Percentiles rank a stretch among this genome's conserved stretches.
These are phyloP conservation scores for Teleogryllus occipitalis DNA, from an alignment of 1,140 invertebrate genomes.

Conservation along the genomic window DNA sequence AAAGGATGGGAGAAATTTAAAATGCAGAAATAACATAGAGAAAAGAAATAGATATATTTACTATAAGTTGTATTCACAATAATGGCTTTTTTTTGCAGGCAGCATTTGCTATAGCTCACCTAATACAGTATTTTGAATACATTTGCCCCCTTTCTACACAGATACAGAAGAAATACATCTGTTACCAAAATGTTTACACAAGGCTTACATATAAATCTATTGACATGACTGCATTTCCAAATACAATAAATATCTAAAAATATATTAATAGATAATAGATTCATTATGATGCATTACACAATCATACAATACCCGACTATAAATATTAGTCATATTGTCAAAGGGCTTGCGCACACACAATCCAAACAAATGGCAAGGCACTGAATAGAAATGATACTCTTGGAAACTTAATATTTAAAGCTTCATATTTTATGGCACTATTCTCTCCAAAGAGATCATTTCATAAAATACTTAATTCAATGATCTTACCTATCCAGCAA, in stretches of 20 bases:
- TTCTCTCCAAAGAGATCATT: background rate
- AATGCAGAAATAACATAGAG: background rate
- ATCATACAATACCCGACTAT: background rate
- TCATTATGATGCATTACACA: background rate
- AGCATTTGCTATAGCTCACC: background rate
- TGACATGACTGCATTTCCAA: background rate
- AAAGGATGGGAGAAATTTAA: background rate
- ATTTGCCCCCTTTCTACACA: background rate
- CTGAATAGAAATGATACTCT: background rate
- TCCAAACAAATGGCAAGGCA: background rate
- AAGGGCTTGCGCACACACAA: background rate
- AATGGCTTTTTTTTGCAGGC: background rate
- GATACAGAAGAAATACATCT: background rate
- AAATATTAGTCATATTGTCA: background rate
- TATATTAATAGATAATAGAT: constrained; percentile 2
- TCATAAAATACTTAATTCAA: background rate
- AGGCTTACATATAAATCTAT: background rate
- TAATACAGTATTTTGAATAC: background rate
- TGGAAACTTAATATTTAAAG: constrained; percentile 2
- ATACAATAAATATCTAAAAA: constrained; percentile 2
- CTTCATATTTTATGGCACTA: background rate
- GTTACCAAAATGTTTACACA: background rate
- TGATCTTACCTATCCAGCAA: background rate
- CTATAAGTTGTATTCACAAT: background rate
- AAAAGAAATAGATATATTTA: background rate